These are phyloP conservation scores for Ciconia nigra DNA, from an alignment of 2,797 vertebrate species.

Conservation along the genomic window DNA sequence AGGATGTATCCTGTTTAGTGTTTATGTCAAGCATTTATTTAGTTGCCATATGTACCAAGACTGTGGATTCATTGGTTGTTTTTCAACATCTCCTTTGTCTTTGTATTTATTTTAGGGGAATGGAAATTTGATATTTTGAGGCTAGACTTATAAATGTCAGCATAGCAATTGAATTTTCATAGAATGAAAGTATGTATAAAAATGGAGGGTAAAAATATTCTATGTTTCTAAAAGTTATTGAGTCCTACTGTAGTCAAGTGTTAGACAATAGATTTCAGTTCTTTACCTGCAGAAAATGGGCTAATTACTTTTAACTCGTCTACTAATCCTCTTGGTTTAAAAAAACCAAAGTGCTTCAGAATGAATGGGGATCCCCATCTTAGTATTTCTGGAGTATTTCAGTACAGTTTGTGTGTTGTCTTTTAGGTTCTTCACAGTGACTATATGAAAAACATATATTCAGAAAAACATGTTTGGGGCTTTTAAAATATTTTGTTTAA, in stretches of 20 bases:
- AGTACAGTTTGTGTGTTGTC: background rate
- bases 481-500: background rate
- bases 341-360: background rate
- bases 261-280: background rate
- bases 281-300: background rate
- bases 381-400: background rate
- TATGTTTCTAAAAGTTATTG: background rate
- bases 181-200: background rate
- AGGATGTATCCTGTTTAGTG: background rate
- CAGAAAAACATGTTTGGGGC: background rate
- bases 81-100: background rate
- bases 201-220: background rate
- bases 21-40: background rate
- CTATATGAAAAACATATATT: background rate
- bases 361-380: background rate
- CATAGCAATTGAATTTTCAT: background rate
- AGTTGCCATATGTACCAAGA: background rate
- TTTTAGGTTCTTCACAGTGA: background rate
- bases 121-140: background rate
- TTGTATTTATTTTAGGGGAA: background rate
- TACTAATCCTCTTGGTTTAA: background rate
- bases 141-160: background rate
- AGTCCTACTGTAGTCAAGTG: background rate
- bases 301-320: background rate
- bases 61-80: background rate